Evolutionary conservation across 2,113 vertebrate species (phyloP), one percentile per base, ranked within the genome.

Genomic region (Antechinus flavipes): DNA sequence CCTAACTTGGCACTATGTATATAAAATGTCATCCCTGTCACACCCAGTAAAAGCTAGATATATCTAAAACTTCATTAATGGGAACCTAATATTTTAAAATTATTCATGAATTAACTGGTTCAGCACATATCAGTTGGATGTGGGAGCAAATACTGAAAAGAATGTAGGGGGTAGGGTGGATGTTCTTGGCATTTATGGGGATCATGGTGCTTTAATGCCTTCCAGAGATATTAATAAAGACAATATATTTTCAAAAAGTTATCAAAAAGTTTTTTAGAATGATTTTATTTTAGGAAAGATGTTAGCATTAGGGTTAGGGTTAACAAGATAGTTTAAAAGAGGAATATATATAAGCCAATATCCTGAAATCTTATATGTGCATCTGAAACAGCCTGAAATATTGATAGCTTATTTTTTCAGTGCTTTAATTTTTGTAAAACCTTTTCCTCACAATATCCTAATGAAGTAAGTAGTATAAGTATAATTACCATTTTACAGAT

Each of bases 151-250:
- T 47, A 19, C 52, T 16, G 6, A 7, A 91, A 56, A 54, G 91
- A 91, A 56, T 7, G 9, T 5, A 4, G 5, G 35, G 53, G 35
- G 53, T 54, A 90, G 90, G 95, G 25, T 35, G 93, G 94, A 93
- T 6, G 56, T 22, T 19, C 22, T 95, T 49, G 93, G 35, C 91
- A 92, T 49, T 92, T 47, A 54, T 11, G 14, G 53, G 23, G 30
- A 35, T 93, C 22, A 89, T 90, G 91, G 94, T 97, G 47, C 93
- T 93, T 96, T 92, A 93, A 95, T 91, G 49, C 27, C 91, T 95
- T 26, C 46, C 7, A 6, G 49, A 92, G 68, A 91, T 53, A 54
- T 92, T 46, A 91, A 94, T 23, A 8, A 50, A 95, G 27, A 42
- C 54, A 56, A 93, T 46, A 35, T 95, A 92, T 54, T 93, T 90